Evolutionary conservation across 35 echinoderm and acorn worm genomes (phyloP).

Genomic region (Chiridota heheva): DNA sequence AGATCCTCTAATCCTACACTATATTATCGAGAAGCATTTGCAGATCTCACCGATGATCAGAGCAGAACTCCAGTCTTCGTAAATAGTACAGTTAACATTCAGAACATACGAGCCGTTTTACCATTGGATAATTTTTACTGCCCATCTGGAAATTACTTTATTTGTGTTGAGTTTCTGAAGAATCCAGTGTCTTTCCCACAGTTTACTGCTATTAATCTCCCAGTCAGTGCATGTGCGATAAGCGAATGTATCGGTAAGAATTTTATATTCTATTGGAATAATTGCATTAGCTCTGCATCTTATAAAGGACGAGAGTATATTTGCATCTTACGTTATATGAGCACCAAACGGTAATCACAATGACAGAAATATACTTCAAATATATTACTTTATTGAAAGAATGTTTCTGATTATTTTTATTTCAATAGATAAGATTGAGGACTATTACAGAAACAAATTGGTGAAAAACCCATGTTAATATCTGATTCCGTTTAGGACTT

Average conservation of each 20-base stretch:
- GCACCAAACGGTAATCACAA: too few species aligned
- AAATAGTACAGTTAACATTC: neutral
- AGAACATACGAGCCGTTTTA: neutral
- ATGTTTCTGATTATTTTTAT: too few species aligned
- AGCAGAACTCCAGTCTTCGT: neutral
- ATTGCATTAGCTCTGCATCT: too few species aligned
- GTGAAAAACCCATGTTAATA: too few species aligned
- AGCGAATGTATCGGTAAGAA: constrained; percentile 16
- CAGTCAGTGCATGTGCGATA: neutral
- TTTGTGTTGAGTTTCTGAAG: constrained; percentile 2
- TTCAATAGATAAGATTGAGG: too few species aligned
- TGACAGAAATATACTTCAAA: too few species aligned
- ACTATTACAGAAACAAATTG: too few species aligned
- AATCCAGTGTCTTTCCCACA: constrained; percentile 16
- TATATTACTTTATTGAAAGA: too few species aligned
- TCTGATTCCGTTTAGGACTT: too few species aligned
- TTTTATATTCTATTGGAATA: too few species aligned
- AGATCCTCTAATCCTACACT: neutral
- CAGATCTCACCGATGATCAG: neutral
- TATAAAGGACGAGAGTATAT: too few species aligned
- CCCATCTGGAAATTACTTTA: neutral
- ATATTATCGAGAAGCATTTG: neutral
- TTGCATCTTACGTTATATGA: too few species aligned
- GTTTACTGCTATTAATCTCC: neutral
- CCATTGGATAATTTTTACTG: constrained; percentile 11